A percentile compares a stretch with the other conserved stretches of the same genome.
Evolutionary conservation across 2,113 vertebrate genomes (phyloP).

Genomic region (Casuarius casuarius): DNA sequence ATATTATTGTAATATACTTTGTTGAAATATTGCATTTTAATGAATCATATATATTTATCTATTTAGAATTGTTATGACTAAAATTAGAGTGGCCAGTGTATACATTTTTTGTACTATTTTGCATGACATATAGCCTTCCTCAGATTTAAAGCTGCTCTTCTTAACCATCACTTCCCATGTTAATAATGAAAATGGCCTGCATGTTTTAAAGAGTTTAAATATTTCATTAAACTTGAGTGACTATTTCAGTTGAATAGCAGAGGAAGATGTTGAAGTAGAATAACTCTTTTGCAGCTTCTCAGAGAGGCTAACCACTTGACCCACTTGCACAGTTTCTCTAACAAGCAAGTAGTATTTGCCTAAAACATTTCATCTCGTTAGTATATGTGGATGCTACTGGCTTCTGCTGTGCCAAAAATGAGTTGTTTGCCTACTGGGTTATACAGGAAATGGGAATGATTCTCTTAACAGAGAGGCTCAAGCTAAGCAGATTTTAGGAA

Average conservation of each 20-base stretch:
- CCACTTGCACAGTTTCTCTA: background rate
- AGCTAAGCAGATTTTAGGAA: background rate
- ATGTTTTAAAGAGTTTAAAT: constrained; percentile 39
- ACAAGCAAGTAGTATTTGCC: background rate
- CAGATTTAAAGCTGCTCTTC: background rate
- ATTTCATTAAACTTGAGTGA: constrained; percentile 30
- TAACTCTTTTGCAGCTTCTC: background rate
- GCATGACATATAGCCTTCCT: background rate
- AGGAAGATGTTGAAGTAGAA: background rate
- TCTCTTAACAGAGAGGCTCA: background rate
- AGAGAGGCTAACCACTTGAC: background rate
- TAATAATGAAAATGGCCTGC: background rate
- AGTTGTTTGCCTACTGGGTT: background rate
- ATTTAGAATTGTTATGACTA: background rate
- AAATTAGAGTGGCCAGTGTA: background rate
- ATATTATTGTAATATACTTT: background rate
- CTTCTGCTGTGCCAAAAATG: background rate
- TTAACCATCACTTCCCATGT: background rate
- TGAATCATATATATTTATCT: background rate
- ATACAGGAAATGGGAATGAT: background rate
- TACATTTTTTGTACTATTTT: background rate
- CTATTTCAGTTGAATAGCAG: background rate
- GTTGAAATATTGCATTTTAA: background rate
- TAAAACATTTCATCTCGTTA: background rate
- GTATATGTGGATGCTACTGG: background rate